phyloP scores from a whole-genome alignment of 1,140 invertebrate genomes.

The Drosophila kanapiae region DNA sequence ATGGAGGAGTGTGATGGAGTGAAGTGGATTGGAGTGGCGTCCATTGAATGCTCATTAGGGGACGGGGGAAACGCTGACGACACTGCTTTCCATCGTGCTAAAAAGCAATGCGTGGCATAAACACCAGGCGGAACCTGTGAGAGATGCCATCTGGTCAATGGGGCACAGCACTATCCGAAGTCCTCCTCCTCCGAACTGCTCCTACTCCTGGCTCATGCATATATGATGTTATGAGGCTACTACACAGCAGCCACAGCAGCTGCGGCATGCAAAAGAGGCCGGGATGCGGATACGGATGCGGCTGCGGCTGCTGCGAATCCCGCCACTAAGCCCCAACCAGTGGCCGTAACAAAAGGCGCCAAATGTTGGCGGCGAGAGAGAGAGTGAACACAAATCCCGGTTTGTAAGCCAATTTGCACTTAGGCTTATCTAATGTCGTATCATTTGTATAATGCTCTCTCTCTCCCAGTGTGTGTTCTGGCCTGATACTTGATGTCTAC shows the following conservation, averaged over 20 bases:
- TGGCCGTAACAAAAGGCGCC: conserved; percentile 15
- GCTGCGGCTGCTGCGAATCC: background rate
- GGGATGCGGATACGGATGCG: background rate
- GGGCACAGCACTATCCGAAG: conserved; percentile 20
- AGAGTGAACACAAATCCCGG: conserved; percentile 78
- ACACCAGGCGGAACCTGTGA: background rate
- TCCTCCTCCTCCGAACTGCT: background rate
- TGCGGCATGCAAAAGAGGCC: conserved; percentile 35
- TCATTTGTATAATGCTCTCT: conserved; percentile 85
- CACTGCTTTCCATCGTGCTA: conserved; percentile 11
- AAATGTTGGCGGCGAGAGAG: conserved; percentile 4
- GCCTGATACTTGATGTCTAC: conserved; percentile 79
- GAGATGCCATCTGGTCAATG: conserved; percentile 23
- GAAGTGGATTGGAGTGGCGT: background rate
- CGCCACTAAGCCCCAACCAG: conserved; percentile 26
- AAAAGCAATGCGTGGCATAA: conserved; percentile 62
- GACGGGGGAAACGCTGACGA: background rate
- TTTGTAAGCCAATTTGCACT: conserved; percentile 86
- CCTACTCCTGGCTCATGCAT: conserved; percentile 22
- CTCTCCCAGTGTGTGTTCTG: conserved; percentile 12
- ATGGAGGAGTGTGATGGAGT: background rate
- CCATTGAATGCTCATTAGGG: conserved; percentile 42
- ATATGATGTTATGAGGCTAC: conserved; percentile 33
- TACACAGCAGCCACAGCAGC: background rate
- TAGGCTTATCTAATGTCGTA: conserved; percentile 85